Evolutionary conservation across 2,797 vertebrate species (phyloP).

Genomic region (Clamator glandarius): DNA sequence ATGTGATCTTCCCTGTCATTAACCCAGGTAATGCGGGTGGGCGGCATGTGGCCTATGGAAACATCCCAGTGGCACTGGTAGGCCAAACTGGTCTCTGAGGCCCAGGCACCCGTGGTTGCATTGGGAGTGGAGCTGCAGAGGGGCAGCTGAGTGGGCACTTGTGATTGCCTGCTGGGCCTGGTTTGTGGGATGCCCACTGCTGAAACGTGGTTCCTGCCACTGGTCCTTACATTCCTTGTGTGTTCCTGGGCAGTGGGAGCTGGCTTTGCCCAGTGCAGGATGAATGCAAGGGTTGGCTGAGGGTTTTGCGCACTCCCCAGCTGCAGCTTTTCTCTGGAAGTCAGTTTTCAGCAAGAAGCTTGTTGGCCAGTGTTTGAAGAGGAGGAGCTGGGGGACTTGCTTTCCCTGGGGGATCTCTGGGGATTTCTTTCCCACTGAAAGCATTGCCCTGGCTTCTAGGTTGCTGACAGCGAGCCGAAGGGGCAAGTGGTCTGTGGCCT

Average conservation of each 20-base stretch:
- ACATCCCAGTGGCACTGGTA: not conserved
- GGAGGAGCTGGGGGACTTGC: not conserved
- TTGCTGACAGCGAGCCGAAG: fast-evolving
- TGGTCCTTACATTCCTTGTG: not conserved
- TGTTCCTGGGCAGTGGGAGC: not conserved
- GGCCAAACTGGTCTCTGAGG: not conserved
- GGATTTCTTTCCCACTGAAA: not conserved
- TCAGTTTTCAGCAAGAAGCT: not conserved
- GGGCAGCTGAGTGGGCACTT: not conserved
- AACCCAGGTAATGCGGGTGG: constrained; percentile 79
- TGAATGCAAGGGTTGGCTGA: fast-evolving
- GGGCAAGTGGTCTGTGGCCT: fast-evolving
- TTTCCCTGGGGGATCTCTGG: not conserved
- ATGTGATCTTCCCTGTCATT: constrained; percentile 75
- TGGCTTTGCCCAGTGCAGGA: not conserved
- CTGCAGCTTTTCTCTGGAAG: not conserved
- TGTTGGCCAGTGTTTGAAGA: fast-evolving
- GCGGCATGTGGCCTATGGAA: fast-evolving
- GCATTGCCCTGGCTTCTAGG: not conserved
- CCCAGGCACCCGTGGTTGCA: fast-evolving
- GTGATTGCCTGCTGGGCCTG: not conserved
- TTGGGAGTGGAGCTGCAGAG: fast-evolving
- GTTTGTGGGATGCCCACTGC: not conserved
- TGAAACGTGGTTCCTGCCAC: fast-evolving
- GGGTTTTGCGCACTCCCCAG: not conserved